phyloP scores from a whole-genome alignment of 2,113 vertebrate species.

The Gnathonemus echidnorhynchus region DNA sequence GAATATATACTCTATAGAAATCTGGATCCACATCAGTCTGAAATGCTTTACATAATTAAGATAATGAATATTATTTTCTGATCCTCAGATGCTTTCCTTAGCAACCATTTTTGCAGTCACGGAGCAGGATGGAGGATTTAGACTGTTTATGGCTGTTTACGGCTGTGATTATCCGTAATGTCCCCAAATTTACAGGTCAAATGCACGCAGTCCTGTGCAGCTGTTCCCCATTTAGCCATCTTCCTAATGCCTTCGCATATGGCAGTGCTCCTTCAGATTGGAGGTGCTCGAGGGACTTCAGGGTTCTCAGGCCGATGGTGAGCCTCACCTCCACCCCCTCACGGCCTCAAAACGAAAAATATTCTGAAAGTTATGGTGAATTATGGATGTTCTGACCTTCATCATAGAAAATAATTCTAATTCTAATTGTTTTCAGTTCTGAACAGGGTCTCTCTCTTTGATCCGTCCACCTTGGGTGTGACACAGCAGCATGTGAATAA shows the following conservation, averaged over 20 bases:
- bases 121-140: background rate
- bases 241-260: background rate
- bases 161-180: background rate
- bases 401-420: background rate
- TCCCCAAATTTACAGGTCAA: background rate
- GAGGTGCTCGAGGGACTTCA: background rate
- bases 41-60: background rate
- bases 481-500: background rate
- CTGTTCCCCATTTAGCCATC: background rate
- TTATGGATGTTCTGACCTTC: background rate
- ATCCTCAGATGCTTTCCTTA: background rate
- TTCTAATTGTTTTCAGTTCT: background rate
- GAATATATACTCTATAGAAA: background rate
- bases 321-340: background rate
- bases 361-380: background rate
- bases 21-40: background rate
- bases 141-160: background rate
- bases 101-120: background rate
- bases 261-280: background rate
- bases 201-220: background rate
- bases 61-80: background rate
- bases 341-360: background rate
- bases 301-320: background rate
- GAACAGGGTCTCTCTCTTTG: background rate
- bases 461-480: background rate